Conservation (phyloP, 2,888 invertebrate genomes). For the Drosophila fungiperda region DNA sequence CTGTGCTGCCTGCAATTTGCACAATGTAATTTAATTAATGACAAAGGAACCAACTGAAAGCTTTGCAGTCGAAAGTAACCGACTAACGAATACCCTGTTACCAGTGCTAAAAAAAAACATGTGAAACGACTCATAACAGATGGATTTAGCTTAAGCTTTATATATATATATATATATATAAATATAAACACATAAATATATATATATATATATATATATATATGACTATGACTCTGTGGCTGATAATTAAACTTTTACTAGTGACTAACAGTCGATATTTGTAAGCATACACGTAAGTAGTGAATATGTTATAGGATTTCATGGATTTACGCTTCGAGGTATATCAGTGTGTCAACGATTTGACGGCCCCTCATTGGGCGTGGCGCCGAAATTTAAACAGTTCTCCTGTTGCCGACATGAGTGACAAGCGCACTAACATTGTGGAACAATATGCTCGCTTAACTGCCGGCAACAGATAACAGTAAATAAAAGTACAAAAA, state of each 20-base stretch:
- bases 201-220: neutral
- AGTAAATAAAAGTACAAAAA: neutral
- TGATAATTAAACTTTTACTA: neutral
- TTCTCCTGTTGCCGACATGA: neutral
- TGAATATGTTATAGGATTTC: neutral
- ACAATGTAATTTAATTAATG: constrained; percentile 84
- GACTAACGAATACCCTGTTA: neutral
- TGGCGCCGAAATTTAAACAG: neutral
- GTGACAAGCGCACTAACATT: too few relatives aligned
- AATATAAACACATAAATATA: neutral
- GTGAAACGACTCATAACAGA: neutral
- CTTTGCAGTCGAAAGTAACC: neutral
- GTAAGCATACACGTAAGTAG: neutral
- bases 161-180: neutral
- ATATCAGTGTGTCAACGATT: neutral
- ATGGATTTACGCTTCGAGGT: neutral
- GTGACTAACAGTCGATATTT: neutral
- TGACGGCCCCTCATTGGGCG: neutral
- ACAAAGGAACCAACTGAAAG: neutral
- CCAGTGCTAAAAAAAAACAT: neutral
- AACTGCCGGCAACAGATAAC: neutral
- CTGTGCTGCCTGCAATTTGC: constrained; percentile 76
- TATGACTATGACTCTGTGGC: neutral
- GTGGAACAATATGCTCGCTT: neutral
- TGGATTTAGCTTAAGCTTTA: neutral